These are phyloP conservation scores for Rhynchonycteris naso DNA, from an alignment of 2,797 vertebrate genomes.

Conservation along the genomic window DNA sequence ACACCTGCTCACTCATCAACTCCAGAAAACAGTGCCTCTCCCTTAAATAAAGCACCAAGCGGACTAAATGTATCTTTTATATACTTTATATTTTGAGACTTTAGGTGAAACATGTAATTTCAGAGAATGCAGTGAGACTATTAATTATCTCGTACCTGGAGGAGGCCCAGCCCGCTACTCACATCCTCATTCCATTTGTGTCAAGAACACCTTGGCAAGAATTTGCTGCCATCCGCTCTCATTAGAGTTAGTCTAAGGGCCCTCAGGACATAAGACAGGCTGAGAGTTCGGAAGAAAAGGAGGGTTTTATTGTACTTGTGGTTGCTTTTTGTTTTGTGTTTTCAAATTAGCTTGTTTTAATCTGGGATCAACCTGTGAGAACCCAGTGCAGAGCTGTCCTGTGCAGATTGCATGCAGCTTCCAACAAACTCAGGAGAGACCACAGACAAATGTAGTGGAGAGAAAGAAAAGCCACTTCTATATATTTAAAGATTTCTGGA, in stretches of 20 bases:
- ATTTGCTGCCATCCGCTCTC: neutral
- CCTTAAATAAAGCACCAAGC: no score
- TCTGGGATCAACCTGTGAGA: neutral
- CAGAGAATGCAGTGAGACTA: neutral
- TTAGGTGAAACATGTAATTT: neutral
- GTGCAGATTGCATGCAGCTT: neutral
- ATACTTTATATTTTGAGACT: neutral
- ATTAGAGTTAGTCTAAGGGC: neutral
- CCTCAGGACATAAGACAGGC: neutral
- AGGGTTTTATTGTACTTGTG: neutral
- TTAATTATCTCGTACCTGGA: neutral
- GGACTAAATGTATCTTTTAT: neutral
- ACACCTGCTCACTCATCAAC: fast-evolving
- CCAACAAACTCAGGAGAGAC: neutral
- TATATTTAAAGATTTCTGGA: neutral
- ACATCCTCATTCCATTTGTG: neutral
- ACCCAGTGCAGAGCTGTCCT: neutral
- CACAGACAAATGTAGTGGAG: neutral
- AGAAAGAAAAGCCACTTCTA: neutral
- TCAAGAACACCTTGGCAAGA: neutral
- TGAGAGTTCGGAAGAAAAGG: neutral
- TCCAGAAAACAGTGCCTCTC: neutral
- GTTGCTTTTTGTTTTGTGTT: neutral
- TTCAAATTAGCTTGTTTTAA: neutral
- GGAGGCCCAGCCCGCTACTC: neutral